phyloP scores from a whole-genome alignment of 2,797 vertebrate genomes.

The Nyctibius grandis region DNA sequence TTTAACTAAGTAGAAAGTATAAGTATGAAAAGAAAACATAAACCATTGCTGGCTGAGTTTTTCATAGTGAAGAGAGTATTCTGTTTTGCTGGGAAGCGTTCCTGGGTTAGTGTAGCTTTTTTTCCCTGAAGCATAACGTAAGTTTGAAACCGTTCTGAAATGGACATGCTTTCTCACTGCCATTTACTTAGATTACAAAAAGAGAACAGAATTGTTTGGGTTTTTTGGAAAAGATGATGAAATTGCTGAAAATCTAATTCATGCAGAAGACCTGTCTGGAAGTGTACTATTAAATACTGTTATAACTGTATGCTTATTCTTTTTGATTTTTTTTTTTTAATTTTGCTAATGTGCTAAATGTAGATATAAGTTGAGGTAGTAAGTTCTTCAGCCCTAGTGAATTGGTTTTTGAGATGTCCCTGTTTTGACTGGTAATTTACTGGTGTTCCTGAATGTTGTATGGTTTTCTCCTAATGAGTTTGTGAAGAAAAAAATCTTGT shows the following conservation, averaged over 20 bases:
- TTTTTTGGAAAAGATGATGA: not conserved
- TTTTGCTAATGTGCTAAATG: not conserved
- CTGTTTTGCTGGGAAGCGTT: not conserved
- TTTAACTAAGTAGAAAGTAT: not conserved
- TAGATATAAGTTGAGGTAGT: not conserved
- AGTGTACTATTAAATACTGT: not conserved
- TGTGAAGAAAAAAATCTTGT: not conserved
- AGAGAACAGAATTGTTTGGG: not conserved
- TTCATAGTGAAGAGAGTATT: not conserved
- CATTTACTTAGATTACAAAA: not conserved
- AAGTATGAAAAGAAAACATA: not conserved
- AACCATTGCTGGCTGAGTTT: not conserved
- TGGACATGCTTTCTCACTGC: not conserved
- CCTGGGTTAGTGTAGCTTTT: not conserved
- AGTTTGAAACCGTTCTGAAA: not conserved
- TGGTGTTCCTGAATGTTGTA: not conserved
- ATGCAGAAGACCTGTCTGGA: not conserved
- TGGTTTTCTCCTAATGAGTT: not conserved
- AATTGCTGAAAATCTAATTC: not conserved
- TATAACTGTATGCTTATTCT: not conserved
- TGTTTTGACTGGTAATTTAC: not conserved
- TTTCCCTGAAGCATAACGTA: not conserved
- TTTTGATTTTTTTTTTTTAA: not conserved
- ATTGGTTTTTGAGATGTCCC: not conserved
- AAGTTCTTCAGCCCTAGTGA: not conserved